Evolutionary conservation across 2,888 invertebrate genomes (phyloP), one percentile per base, ranked within the genome.

Genomic region (Pinctada fucata): DNA sequence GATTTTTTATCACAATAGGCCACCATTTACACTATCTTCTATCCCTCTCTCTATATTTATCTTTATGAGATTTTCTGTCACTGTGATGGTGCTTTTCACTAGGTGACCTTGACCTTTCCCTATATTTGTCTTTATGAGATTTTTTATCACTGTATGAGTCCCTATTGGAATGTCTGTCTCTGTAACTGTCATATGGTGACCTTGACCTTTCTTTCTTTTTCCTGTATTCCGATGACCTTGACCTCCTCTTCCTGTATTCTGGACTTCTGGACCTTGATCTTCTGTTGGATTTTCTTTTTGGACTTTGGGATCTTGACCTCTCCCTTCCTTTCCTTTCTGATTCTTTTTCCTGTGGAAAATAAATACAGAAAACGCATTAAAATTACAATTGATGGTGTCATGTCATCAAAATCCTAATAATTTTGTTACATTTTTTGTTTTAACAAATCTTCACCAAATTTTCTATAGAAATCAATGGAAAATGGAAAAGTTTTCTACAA

Each of bases 241-340:
- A 10, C 8, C 13, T 58, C 13, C 58, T 58, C 13, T 58, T 13
- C 13, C 13, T 58, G 58, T 58, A 58, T 58, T 58, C 58, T 58
- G 58, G 58, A 58, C 58, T 58, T 13, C 58, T 58, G 6, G 58
- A 58, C 58, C 58, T 58, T 58, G 58, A 58, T 58, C 58, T 58
- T 58, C 58, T 58, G 13, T 10, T 10, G 13, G 8, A 13, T 13
- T 58, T 58, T 13, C 13, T 6, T 58, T 58, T 58, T 58, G 58
- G 58, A 10, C 8, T 58, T 13, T 58, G 58, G 6, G 58, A 58
- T 13, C 58, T 58, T 6, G 58, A 58, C 58, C 58, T 58, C 8
- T 13, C 13, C 13, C 58, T 58, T 58, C 58, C 13, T 58, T 13
- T 58, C 31, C 31, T 31, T 31, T 31, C 1, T 31, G 31, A 31